phyloP scores from a whole-genome alignment of 2,113 vertebrate genomes.

The Arenaria interpres region DNA sequence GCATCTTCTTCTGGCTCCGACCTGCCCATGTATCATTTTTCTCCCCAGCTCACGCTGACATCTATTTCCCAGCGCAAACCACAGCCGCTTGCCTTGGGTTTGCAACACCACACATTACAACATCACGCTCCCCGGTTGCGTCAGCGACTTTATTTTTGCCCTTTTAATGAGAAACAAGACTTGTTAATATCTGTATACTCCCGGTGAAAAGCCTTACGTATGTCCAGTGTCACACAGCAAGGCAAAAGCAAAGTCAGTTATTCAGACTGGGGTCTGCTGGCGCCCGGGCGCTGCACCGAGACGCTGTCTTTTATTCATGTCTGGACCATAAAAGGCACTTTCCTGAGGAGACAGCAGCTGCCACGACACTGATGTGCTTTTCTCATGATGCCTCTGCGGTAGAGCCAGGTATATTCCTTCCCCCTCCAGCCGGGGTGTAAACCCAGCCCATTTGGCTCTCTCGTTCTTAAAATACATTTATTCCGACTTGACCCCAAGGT shows the following conservation, averaged over 20 bases:
- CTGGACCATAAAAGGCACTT: not conserved
- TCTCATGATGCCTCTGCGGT: not conserved
- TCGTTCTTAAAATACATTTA: not conserved
- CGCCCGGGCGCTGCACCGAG: not conserved
- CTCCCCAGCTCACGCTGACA: not conserved
- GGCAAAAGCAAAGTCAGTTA: not conserved
- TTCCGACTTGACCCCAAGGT: not conserved
- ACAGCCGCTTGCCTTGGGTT: not conserved
- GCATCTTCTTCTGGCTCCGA: not conserved
- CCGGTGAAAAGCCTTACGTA: not conserved
- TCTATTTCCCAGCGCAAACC: not conserved
- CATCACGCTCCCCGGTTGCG: accelerated
- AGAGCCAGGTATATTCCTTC: not conserved
- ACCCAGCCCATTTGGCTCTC: not conserved
- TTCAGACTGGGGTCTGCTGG: not conserved
- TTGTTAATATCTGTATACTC: not conserved
- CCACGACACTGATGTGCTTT: not conserved
- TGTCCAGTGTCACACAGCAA: not conserved
- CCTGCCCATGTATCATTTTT: not conserved
- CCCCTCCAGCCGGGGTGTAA: not conserved
- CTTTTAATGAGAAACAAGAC: not conserved
- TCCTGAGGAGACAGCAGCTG: not conserved
- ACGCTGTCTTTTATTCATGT: not conserved
- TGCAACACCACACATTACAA: accelerated
- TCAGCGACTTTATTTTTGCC: not conserved